Base-by-base conservation (phyloP, 1,140 invertebrate genomes). In the Olivierus martensii region DNA sequence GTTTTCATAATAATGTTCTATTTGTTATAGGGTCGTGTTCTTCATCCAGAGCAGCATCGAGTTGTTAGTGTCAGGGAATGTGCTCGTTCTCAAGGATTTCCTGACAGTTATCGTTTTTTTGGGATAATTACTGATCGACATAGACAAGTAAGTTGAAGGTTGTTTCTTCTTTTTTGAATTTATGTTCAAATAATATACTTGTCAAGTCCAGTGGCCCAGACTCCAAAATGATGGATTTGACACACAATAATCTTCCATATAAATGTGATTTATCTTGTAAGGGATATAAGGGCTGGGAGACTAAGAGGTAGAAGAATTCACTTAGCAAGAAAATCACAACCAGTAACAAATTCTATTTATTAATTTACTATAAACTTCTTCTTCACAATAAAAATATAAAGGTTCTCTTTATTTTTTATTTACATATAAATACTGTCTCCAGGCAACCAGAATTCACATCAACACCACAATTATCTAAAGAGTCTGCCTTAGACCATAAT, bases 21-120 rank as follows among this genome's bases (percentile, higher is more conserved):
- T 45, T 19, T 45, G 10, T 11, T n/a, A 9, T 12, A 58, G 76
- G 79, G 79, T 9, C 70, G 79, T 59, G 84, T 90, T 18, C 69
- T 91, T 53, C 87, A 90, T 71, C 86, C 87, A 12, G 76, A 79
- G 59, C 83, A 90, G 67, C 72, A 79, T 63, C 74, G 87, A 46
- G 79, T 89, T 7, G 82, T 91, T 9, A 87, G 84, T 64, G 83
- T 90, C 10, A 68, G 86, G 17, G 87, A 91, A 67, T 88, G 84
- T 70, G 87, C 87, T 1, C 72, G 87, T 46, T 88, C 84, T 15
- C 87, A 92, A 71, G 86, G 84, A 39, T 91, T 91, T 67, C 81
- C 79, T 5, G 87, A 91, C 69, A 73, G 71, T 0, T 89, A 83
- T 64, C 64, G 77, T 38, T 88, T 90, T 69, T 80, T 75, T 62